Evolutionary conservation across 2,888 invertebrate genomes (phyloP), one percentile per base, ranked within the genome.

Genomic region (Ypsolopha sequella): DNA sequence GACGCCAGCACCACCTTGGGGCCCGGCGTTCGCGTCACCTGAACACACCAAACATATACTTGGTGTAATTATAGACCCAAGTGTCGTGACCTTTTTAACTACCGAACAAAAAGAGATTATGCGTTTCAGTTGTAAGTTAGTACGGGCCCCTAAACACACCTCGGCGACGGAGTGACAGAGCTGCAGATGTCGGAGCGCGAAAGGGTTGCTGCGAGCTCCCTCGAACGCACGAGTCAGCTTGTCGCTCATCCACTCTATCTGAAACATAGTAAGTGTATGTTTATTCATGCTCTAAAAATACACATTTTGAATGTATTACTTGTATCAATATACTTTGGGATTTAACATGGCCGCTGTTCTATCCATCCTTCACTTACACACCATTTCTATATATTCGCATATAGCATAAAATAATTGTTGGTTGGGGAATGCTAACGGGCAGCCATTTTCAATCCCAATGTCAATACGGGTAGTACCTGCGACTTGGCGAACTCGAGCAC

Each of bases 161-260:
- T 99, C 99, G 0, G 89, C 91, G 56, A 98, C 89, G 53, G 94
- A 95, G 76, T 99, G 99, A 65, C 98, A 98, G 7, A 99, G 87
- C 63, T 97, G 96, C 49, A 99, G 86, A 79, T 98, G 95, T 56
- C 95, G 94, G 56, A 99, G 95, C 51, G 96, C 96, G 75, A 98
- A 99, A 0, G 99, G 99, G 87, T 98, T 98, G 64, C 94, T 95
- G 52, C 97, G 89, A 0, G 95, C 95, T 0, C 95, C 95, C 73
- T 96, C 96, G 70, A 96, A 96, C 51, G 93, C 93, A 55, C 96
- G 91, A 88, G 98, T 97, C 43, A 99, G 85, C 70, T 98, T 99
- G 69, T 99, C 99, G 70, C 97, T 97, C 99, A 99, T 99, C 99
- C 99, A 99, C 81, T 99, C 99, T 60, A 99, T 97, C 89, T 94